Evolutionary conservation across 2,888 invertebrate species (phyloP).

Genomic region (Platycheirus albimanus): DNA sequence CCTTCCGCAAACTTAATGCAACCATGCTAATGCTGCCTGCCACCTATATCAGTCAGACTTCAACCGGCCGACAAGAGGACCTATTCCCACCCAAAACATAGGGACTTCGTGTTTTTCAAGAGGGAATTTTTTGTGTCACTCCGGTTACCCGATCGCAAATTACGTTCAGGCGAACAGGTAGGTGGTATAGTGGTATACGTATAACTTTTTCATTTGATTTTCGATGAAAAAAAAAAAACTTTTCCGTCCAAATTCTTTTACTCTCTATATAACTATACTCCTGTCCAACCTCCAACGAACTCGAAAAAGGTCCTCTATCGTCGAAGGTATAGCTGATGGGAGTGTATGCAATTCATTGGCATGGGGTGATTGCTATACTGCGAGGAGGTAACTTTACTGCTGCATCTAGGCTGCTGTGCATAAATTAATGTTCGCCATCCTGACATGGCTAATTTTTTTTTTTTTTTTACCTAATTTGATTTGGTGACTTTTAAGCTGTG

Average conservation of each 20-base stretch:
- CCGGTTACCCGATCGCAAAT: conserved; percentile 71
- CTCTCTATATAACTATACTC: background rate
- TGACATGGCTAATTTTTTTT: conserved; percentile 56
- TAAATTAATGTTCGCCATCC: conserved; percentile 67
- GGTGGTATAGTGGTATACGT: conserved; percentile 49
- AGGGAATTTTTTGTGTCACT: conserved; percentile 48
- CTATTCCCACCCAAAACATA: conserved; percentile 20
- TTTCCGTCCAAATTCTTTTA: conserved; percentile 40
- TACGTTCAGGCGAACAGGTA: conserved; percentile 69
- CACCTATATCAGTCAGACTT: background rate
- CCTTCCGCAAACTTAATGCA: background rate
- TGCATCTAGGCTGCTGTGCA: conserved; percentile 61
- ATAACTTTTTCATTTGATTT: conserved; percentile 74
- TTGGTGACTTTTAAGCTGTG: conserved; percentile 71
- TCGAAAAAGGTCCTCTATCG: conserved; percentile 20
- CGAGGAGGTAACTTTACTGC: conserved; percentile 48
- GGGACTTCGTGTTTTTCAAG: conserved; percentile 11
- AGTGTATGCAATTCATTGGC: background rate
- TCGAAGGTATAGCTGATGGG: background rate
- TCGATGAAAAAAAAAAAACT: conserved; percentile 63
- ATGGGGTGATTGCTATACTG: conserved; percentile 30
- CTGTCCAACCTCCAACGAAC: conserved; percentile 38
- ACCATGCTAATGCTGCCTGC: background rate
- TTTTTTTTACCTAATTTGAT: conserved; percentile 69
- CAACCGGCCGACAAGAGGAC: background rate